Base-by-base conservation (phyloP, 1,140 invertebrate genomes). In the Ips typographus region DNA sequence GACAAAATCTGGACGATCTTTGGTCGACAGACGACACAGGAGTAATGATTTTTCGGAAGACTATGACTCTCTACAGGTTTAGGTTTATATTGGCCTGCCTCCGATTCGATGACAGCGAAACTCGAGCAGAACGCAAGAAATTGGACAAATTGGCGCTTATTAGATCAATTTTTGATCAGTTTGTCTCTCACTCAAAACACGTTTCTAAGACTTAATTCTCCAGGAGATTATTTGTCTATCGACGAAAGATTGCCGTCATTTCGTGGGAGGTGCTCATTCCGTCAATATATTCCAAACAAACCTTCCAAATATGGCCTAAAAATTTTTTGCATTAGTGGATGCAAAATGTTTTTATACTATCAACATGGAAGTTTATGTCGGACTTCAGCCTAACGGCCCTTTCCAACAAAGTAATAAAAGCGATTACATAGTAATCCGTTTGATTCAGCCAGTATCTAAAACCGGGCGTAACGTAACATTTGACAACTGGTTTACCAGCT, bases 241-340 rank as follows among this genome's bases (percentile, higher is more conserved):
- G 67, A 69, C 49, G 67, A 63, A 63, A 39, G 51, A 40, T 49
- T 69, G 8, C 52, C 55, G n/a, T 36, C 58, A 6, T 69, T 69
- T 69, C 36, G 67, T 43, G 67, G 60, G 39, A 37, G 67, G 7
- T 62, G 58, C 42, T 4, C 8, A 3, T 69, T 63, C 40, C 40
- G n/a, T n/a, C 39, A 51, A 40, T 63, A 69, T 58, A 53, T 69
- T 7, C 67, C 72, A 6, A 49, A 62, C 6, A 76, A 75, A 60
- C 72, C 74, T 36, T 71, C 65, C 3, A 68, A 71, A 8, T 79
- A 80, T 65, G 81, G 78, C 2, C 67, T 81, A 39, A 81, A 81
- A 73, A 62, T 74, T 41, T 68, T 64, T 68, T 60, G 68, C 36
- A 40, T 74, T n/a, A 37, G 59, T 41, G 68, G 71, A 67, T 44